These are phyloP conservation scores for Grallaria varia DNA, from an alignment of 2,113 vertebrate species.

Conservation along the genomic window DNA sequence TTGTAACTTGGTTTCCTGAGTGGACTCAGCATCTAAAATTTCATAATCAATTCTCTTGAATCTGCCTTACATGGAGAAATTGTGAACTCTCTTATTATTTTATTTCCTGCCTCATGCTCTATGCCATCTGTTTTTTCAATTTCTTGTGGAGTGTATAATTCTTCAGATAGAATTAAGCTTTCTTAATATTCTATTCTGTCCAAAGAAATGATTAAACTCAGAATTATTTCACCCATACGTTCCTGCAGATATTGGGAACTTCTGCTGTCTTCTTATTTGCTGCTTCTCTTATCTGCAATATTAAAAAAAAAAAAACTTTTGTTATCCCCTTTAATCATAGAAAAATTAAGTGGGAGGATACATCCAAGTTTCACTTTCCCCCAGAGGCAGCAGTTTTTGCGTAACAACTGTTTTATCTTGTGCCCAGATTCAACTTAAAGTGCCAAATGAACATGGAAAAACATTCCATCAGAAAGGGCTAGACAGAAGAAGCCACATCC, in stretches of 20 bases:
- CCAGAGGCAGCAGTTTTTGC: background rate
- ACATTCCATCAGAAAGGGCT: background rate
- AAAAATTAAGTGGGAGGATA: background rate
- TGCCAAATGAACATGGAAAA: background rate
- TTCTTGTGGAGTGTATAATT: background rate
- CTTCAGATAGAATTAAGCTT: background rate
- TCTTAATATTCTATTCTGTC: background rate
- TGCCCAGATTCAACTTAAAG: background rate
- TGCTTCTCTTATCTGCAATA: background rate
- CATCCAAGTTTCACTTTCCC: background rate
- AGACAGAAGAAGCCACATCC: background rate
- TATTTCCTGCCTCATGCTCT: background rate
- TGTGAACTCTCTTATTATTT: background rate
- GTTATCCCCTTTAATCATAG: background rate
- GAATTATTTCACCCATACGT: background rate
- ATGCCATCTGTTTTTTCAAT: background rate
- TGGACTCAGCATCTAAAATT: background rate
- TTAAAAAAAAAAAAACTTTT: background rate
- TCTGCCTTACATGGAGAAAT: background rate
- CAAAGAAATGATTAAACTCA: background rate
- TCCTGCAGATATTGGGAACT: background rate
- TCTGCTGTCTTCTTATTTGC: background rate
- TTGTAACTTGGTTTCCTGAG: background rate
- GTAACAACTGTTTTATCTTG: background rate
- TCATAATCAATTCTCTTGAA: background rate